Evolutionary conservation across 2,113 vertebrate species (phyloP).

Genomic region (Elephas maximus): DNA sequence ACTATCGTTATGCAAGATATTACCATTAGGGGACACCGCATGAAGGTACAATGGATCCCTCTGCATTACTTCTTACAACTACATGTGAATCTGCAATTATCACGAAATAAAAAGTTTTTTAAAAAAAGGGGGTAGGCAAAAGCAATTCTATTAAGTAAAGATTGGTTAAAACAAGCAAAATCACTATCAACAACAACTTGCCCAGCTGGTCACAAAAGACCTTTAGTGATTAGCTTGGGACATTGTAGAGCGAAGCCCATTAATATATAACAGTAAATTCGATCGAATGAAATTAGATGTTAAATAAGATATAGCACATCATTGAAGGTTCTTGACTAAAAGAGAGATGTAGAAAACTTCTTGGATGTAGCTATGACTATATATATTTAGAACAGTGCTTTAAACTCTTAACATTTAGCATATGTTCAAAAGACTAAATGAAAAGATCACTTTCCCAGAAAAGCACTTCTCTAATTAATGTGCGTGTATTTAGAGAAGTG

Average conservation of each 20-base stretch:
- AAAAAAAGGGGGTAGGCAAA: not conserved
- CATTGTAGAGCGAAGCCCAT: not conserved
- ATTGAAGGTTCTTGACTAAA: not conserved
- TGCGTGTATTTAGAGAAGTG: not conserved
- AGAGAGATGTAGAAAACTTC: not conserved
- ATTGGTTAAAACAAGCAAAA: constrained; percentile 32
- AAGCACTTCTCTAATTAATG: not conserved
- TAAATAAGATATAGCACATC: not conserved
- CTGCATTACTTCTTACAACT: not conserved
- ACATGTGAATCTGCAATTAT: not conserved
- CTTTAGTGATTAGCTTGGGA: not conserved
- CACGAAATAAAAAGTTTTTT: not conserved
- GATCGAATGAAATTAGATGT: not conserved
- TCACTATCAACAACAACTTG: not conserved
- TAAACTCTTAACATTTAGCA: not conserved
- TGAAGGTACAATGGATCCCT: not conserved
- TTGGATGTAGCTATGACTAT: not conserved
- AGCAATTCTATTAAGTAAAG: not conserved
- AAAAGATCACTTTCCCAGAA: constrained; percentile 19
- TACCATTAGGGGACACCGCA: not conserved
- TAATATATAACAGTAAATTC: not conserved
- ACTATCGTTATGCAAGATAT: not conserved
- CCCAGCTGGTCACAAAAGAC: not conserved
- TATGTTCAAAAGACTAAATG: not conserved
- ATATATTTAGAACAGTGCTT: not conserved